Conservation (phyloP, 1,140 invertebrate species). For the Caenorhabditis tropicalis region DNA sequence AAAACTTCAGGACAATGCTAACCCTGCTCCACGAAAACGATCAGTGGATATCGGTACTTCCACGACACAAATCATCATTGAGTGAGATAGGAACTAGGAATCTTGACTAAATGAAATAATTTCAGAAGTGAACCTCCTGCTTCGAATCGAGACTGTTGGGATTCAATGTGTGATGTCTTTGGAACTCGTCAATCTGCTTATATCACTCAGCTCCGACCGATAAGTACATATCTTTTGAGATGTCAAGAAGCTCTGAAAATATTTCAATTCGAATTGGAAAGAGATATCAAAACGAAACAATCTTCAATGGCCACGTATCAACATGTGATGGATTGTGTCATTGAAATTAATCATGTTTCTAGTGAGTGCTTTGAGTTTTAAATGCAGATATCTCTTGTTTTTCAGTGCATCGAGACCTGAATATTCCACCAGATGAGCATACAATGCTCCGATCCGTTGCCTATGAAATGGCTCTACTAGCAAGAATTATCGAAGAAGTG, state of each 20-base stretch:
- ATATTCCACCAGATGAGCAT: constrained; percentile 50
- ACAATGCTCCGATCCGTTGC: constrained; percentile 47
- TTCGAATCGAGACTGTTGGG: constrained; percentile 44
- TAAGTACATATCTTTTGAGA: constrained; percentile 36
- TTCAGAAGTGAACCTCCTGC: constrained; percentile 39
- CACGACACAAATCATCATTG: constrained; percentile 34
- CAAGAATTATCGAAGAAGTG: constrained; percentile 49
- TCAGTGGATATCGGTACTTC: constrained; percentile 4
- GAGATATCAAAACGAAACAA: constrained; percentile 49
- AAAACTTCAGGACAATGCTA: background rate
- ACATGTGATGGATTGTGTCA: background rate
- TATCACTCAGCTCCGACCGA: constrained; percentile 36
- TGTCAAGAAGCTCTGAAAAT: constrained; percentile 41
- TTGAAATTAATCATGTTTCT: constrained; percentile 46
- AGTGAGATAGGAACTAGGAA: background rate
- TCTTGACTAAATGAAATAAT: background rate
- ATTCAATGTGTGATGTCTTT: constrained; percentile 50
- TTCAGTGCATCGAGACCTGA: constrained; percentile 48
- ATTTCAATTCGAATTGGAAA: constrained; percentile 51
- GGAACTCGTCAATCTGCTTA: constrained; percentile 51
- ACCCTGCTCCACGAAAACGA: background rate
- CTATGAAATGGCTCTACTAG: constrained; percentile 41
- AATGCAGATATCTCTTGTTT: background rate
- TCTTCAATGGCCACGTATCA: background rate
- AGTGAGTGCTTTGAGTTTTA: constrained; percentile 46